Percentiles rank a stretch among this genome's conserved stretches.
These are phyloP conservation scores for Laspeyria flexula DNA, from an alignment of 2,888 invertebrate genomes.

Conservation along the genomic window DNA sequence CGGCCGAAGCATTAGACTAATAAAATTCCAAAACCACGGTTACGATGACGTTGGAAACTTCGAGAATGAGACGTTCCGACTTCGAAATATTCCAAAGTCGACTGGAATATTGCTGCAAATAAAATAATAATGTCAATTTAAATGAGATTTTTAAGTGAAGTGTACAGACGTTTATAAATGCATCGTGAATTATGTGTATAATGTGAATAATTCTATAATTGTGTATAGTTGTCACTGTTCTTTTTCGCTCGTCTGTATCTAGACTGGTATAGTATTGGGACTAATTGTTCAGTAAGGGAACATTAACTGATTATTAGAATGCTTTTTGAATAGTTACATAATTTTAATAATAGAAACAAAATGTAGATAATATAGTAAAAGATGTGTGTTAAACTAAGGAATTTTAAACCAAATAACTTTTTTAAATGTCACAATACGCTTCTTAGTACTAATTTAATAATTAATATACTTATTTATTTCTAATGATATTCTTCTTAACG, in stretches of 20 bases:
- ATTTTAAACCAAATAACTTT: slow-evolving; percentile 50
- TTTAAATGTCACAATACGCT: slow-evolving; percentile 49
- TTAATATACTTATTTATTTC: slow-evolving; percentile 43
- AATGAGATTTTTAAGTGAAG: slow-evolving; percentile 43
- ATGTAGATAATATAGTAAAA: slow-evolving; percentile 55
- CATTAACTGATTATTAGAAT: slow-evolving; percentile 47
- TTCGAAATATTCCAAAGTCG: slow-evolving; percentile 33
- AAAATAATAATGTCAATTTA: slow-evolving; percentile 50
- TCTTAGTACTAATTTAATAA: slow-evolving; percentile 46
- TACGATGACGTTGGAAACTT: slow-evolving; percentile 19
- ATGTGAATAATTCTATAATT: slow-evolving; percentile 56
- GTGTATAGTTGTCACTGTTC: slow-evolving; percentile 45
- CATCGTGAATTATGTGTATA: slow-evolving; percentile 54
- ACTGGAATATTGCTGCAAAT: slow-evolving; percentile 21
- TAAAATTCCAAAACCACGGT: slow-evolving; percentile 12
- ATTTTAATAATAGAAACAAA: slow-evolving; percentile 50
- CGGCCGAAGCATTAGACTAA: slow-evolving; percentile 12
- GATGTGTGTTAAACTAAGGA: slow-evolving; percentile 53
- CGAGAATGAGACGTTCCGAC: slow-evolving; percentile 33
- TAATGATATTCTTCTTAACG: slow-evolving; percentile 44
- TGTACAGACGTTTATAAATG: slow-evolving; percentile 49
- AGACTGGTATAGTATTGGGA: slow-evolving; percentile 38
- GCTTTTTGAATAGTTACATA: slow-evolving; percentile 55
- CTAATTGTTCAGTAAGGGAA: slow-evolving; percentile 46
- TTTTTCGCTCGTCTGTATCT: slow-evolving; percentile 47